Base-by-base conservation (phyloP, 2,797 vertebrate species). In the Eurystomus glaucurus region DNA sequence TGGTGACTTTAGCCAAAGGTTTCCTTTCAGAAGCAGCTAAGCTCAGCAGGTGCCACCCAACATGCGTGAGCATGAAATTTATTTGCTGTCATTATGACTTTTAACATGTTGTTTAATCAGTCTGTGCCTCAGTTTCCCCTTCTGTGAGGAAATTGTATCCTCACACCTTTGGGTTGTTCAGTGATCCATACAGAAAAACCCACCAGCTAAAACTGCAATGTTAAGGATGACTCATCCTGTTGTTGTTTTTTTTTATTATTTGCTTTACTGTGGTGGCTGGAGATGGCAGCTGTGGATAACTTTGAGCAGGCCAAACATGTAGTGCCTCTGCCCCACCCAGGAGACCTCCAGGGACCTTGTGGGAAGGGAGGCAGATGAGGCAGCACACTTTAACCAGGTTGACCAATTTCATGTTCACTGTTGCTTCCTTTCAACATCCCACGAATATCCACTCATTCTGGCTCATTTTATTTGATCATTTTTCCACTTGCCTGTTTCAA, bases 341-440 rank as follows among this genome's bases (percentile, higher is more conserved):
- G 43, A 14, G 28, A 46, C 21, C 23, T 68, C 21, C 46, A 50
- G 20, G 48, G 28, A 77, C 33, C 26, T 51, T 22, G 35, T 26
- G 35, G 31, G 51, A 66, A 45, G 21, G 48, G 48, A 78, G 15
- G 11, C 28, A 62, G 37, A 5, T 23, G 28, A 35, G n/a, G 54
- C 71, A 72, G 21, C 33, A 26, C n/a, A 3, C 18, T 75, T 51
- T 7, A 41, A 52, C 26, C 62, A 26, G 23, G 29, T 50, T 25
- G 15, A 29, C 31, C 46, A 41, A 29, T 41, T 29, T 50, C 23
- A 37, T 0, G 0, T 19, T 71, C 26, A 14, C 7, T 29, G 17
- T 37, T 54, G 2, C 50, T 57, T 60, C 52, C 58, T 86, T 76
- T 50, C 50, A 85, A 5, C 3, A 4, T 48, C 29, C n/a, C 0